A percentile compares a stretch with the other conserved stretches of the same genome.
These are phyloP conservation scores for Diglossa cyanea DNA, from an alignment of 2,797 vertebrate species.

Conservation along the genomic window DNA sequence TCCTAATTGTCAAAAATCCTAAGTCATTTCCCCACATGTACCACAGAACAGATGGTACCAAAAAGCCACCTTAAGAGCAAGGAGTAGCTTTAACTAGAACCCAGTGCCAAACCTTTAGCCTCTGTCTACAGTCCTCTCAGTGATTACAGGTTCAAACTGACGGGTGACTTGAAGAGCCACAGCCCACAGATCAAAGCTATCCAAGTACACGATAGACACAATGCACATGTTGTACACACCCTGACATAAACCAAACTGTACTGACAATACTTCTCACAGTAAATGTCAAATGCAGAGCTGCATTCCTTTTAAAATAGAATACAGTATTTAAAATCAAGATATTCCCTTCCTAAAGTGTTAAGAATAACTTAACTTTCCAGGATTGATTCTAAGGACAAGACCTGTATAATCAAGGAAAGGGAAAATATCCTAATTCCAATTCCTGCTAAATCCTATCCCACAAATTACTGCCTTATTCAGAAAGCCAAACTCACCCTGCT, in stretches of 20 bases:
- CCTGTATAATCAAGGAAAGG: neutral
- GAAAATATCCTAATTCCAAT: neutral
- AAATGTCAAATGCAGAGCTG: neutral
- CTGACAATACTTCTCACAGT: neutral
- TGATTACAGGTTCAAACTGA: neutral
- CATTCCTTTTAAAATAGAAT: neutral
- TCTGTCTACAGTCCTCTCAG: neutral
- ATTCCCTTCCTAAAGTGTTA: neutral
- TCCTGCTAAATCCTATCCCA: neutral
- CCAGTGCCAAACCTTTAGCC: neutral
- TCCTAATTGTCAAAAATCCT: neutral
- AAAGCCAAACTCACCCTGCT: slow-evolving; percentile 4
- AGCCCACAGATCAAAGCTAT: neutral
- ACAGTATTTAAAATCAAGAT: neutral
- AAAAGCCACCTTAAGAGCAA: neutral
- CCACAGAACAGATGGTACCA: neutral
- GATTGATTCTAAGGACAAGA: neutral
- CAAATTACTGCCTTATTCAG: slow-evolving; percentile 27
- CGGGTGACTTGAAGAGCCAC: neutral
- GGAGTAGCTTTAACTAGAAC: neutral
- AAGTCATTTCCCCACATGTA: neutral
- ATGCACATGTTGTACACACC: neutral
- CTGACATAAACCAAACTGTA: neutral
- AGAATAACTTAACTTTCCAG: neutral
- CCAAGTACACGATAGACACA: neutral